phyloP scores from a whole-genome alignment of 2,113 vertebrate species.

The Hippotragus niger region DNA sequence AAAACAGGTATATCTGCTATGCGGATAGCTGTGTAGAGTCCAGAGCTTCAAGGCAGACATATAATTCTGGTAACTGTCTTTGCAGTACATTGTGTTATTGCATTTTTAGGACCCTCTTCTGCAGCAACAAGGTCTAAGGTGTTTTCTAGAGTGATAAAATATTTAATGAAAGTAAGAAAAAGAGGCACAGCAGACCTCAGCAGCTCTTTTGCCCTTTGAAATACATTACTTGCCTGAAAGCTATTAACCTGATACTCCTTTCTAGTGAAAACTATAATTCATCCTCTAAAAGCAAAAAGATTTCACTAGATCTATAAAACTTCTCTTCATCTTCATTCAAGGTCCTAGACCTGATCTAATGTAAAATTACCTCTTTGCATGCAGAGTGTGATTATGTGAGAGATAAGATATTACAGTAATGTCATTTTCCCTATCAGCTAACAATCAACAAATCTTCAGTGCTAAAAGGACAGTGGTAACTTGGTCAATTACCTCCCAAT shows the following conservation, averaged over 20 bases:
- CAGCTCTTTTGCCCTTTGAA: slow-evolving; percentile 71
- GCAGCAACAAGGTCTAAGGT: slow-evolving; percentile 65
- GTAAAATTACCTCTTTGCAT: neutral
- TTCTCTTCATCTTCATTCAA: slow-evolving; percentile 46
- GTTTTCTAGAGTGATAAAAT: slow-evolving; percentile 73
- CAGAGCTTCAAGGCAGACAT: neutral
- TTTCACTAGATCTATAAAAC: slow-evolving; percentile 45
- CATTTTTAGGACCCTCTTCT: slow-evolving; percentile 51
- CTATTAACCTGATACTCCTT: slow-evolving; percentile 70
- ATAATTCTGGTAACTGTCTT: neutral
- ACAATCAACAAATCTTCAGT: slow-evolving; percentile 56
- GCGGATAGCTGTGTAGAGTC: neutral
- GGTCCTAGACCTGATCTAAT: slow-evolving; percentile 10
- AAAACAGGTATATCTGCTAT: neutral
- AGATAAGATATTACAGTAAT: neutral
- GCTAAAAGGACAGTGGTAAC: slow-evolving; percentile 38
- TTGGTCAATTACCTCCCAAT: slow-evolving; percentile 58
- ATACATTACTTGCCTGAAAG: slow-evolving; percentile 60
- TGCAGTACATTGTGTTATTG: neutral
- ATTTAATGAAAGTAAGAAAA: slow-evolving; percentile 79
- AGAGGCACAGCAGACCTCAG: slow-evolving; percentile 62
- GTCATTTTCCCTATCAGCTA: slow-evolving; percentile 27
- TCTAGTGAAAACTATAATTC: slow-evolving; percentile 74
- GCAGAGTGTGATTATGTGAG: neutral
- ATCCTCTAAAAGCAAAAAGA: slow-evolving; percentile 48